phyloP scores from a whole-genome alignment of 2,888 invertebrate genomes.

The Scaptomyza tumidula region DNA sequence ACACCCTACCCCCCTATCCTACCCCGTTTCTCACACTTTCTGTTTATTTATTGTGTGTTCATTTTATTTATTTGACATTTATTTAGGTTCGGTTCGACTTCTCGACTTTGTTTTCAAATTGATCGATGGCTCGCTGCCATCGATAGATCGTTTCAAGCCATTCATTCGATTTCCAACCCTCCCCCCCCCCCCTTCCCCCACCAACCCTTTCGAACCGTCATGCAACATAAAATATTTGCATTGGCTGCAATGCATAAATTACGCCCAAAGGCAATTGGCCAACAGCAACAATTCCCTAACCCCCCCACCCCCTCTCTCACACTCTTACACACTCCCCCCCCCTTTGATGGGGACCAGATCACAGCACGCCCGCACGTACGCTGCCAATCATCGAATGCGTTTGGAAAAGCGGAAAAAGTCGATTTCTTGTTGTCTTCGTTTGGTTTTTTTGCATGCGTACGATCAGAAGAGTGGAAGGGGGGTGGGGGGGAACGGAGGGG shows the following conservation, averaged over 20 bases:
- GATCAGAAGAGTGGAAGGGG: neutral
- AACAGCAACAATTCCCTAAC: slow-evolving; percentile 21
- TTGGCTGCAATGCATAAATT: slow-evolving; percentile 54
- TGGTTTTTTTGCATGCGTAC: slow-evolving; percentile 7
- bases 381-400: slow-evolving; percentile 58
- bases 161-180: slow-evolving; percentile 27
- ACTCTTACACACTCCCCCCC: slow-evolving; percentile 38
- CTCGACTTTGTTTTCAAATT: slow-evolving; percentile 35
- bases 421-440: slow-evolving; percentile 5
- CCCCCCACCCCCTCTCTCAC: neutral
- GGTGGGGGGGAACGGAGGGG: too few relatives aligned
- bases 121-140: slow-evolving; percentile 64
- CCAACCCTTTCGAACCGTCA: too few relatives aligned
- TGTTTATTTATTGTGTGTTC: slow-evolving; percentile 57
- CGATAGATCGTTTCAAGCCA: slow-evolving; percentile 48
- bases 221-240: neutral
- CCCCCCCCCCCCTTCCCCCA: too few relatives aligned
- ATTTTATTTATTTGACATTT: slow-evolving; percentile 77
- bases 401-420: slow-evolving; percentile 46
- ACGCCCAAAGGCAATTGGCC: slow-evolving; percentile 68
- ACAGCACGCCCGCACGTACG: slow-evolving; percentile 64
- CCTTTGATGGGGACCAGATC: slow-evolving; percentile 22
- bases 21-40: neutral
- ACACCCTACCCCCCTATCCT: neutral
- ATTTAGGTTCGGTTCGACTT: slow-evolving; percentile 60